Evolutionary conservation across 2,797 vertebrate species (phyloP), one percentile per base, ranked within the genome.

Genomic region (Scolopax bukidnonensis): DNA sequence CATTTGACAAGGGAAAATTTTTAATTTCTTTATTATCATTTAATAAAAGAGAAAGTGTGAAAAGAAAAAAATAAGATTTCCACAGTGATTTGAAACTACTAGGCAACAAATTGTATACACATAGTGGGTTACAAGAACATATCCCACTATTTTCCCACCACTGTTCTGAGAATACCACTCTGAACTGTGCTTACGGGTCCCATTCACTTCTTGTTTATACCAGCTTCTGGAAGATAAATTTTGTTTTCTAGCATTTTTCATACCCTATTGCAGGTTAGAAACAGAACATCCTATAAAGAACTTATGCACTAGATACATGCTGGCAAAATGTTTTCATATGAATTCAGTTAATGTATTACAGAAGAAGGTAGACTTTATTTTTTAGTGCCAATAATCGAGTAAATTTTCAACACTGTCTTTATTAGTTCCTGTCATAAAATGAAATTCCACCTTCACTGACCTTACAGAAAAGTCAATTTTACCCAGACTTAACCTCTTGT

Each of bases 231-330:
- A 78, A 70, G 57, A 40, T 12, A 71, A 36, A 71, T 2, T 84
- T 87, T 89, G 14, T 54, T 18, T 75, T 64, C 30, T 30, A 51
- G 6, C 5, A 32, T 48, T 78, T 86, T 86, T 81, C 13, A 43
- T 24, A 41, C 24, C 9, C 14, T 79, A 36, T 25, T 90, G 21
- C 23, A 92, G 4, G 30, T 20, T 79, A 30, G 40, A 59, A 87
- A 82, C 8, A n/a, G 25, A 77, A 9, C 8, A 70, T 45, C 16
- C 28, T 51, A 48, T 69, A 86, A 82, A 10, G 0, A 1, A 54
- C n/a, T 54, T 63, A 25, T 0, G 0, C 8, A 9, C 3, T 64
- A 91, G 14, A 65, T 12, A 54, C 1, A 50, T 6, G 27, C 3
- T 64, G 50, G 32, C 50, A 71, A 67, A 17, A 3, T 6, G 30